A percentile compares a stretch with the other conserved stretches of the same genome.
Conservation (phyloP, 2,797 vertebrate species). For the Acanthurus lineatus region DNA sequence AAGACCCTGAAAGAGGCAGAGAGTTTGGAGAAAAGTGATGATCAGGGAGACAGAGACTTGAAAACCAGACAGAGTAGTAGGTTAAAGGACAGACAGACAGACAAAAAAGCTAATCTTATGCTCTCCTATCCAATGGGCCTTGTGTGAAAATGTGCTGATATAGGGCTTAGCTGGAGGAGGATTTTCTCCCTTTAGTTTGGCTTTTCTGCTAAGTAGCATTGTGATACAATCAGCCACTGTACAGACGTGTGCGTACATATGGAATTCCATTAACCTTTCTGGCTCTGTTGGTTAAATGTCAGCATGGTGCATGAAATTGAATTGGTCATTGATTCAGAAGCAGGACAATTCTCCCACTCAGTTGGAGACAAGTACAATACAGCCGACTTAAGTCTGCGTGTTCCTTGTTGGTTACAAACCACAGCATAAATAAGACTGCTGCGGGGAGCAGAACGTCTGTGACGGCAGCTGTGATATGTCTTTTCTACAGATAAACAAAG, state of each 20-base stretch:
- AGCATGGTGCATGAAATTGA: conserved; percentile 82
- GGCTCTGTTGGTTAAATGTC: conserved; percentile 83
- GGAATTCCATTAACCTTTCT: conserved; percentile 85
- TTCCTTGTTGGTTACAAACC: conserved; percentile 40
- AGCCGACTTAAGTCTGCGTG: conserved; percentile 46
- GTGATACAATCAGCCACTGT: conserved; percentile 77
- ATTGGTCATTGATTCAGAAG: conserved; percentile 83
- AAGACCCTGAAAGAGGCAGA: conserved; percentile 14
- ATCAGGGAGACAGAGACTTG: conserved; percentile 10
- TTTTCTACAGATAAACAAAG: conserved; percentile 23
- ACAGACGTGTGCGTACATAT: conserved; percentile 74
- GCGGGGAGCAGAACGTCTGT: conserved; percentile 17
- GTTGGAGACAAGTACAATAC: conserved; percentile 58
- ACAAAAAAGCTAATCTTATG: conserved; percentile 61
- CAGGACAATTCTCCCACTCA: conserved; percentile 66
- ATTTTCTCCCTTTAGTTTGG: conserved; percentile 74
- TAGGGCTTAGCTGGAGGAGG: conserved; percentile 66
- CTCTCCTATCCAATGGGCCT: conserved; percentile 48
- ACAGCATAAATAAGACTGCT: conserved; percentile 42
- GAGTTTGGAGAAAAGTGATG: conserved; percentile 25
- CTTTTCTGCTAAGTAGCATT: conserved; percentile 73
- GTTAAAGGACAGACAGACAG: conserved; percentile 55
- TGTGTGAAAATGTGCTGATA: conserved; percentile 72
- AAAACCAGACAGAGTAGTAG: conserved; percentile 45
- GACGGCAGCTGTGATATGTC: conserved; percentile 38